A percentile compares a stretch with the other conserved stretches of the same genome.
Conservation (phyloP, 2,797 vertebrate species). For the Phalanger gymnotis region DNA sequence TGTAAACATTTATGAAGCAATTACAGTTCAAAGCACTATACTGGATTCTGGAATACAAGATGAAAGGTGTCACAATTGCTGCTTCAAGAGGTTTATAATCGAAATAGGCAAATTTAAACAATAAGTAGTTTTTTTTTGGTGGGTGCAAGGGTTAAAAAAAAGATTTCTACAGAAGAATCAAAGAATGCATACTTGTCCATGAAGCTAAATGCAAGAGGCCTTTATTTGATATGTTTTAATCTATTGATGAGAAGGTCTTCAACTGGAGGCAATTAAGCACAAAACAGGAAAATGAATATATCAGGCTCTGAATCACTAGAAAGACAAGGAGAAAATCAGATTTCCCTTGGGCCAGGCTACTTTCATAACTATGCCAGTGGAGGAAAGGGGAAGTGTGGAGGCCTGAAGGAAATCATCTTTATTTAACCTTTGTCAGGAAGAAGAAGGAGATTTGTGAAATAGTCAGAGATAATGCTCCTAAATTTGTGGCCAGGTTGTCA, state of each 20-base stretch:
- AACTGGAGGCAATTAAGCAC: background rate
- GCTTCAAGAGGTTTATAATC: background rate
- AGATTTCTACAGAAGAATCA: background rate
- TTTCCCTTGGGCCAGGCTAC: background rate
- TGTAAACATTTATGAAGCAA: background rate
- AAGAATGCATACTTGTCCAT: background rate
- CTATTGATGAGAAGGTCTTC: background rate
- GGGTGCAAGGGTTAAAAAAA: background rate
- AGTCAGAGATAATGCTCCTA: background rate
- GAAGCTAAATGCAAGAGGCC: background rate
- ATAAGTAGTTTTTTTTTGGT: background rate
- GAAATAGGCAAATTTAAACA: background rate
- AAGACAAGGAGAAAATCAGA: background rate
- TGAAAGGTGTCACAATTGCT: background rate
- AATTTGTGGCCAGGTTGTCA: background rate
- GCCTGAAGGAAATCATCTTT: background rate
- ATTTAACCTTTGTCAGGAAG: background rate
- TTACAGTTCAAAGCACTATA: background rate
- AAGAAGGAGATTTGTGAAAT: background rate
- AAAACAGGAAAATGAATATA: background rate
- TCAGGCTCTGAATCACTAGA: background rate
- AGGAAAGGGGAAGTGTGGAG: background rate
- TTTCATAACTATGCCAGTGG: background rate
- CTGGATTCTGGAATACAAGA: background rate
- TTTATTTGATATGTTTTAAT: background rate